Conservation (phyloP, 2,888 invertebrate genomes). For the Drosophila ezoana region DNA sequence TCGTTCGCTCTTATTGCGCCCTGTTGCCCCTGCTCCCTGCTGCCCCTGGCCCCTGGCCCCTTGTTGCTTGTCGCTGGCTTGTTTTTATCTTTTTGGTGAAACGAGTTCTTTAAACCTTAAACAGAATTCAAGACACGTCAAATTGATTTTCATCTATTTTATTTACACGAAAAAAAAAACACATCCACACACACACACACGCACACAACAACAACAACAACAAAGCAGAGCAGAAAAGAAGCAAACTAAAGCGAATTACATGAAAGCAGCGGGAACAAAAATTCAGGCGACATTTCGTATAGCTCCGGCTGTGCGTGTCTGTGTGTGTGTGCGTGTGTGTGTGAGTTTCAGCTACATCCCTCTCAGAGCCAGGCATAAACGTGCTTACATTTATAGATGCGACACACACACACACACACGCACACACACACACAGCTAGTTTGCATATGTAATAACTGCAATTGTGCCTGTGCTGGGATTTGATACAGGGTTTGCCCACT, state of each 20-base stretch:
- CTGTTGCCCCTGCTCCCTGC: conserved; percentile 14
- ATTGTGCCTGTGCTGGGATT: conserved; percentile 23
- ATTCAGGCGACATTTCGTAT: conserved; percentile 62
- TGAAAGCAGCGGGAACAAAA: conserved; percentile 58
- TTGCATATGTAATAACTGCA: conserved; percentile 45
- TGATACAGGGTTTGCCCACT: background rate
- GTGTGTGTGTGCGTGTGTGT: conserved; percentile 4
- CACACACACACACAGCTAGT: conserved; percentile 34
- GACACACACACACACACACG: conserved; percentile 18
- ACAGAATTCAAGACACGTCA: conserved; percentile 78
- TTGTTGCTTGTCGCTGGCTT: conserved; percentile 29
- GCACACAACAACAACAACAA: conserved; percentile 11
- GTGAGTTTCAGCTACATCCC: conserved; percentile 39
- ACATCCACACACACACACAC: too few relatives aligned
- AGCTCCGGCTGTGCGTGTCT: conserved; percentile 7
- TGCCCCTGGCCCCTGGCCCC: conserved; percentile 6
- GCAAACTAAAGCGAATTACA: conserved; percentile 68
- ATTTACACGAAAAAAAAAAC: conserved; percentile 58
- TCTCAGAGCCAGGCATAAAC: conserved; percentile 31
- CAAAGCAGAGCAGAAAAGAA: conserved; percentile 19
- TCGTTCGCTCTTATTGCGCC: conserved; percentile 12
- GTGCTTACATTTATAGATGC: conserved; percentile 46
- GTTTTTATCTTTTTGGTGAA: conserved; percentile 52
- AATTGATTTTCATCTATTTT: conserved; percentile 79
- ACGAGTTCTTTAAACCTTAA: conserved; percentile 78